Evolutionary conservation across 2,113 vertebrate genomes (phyloP), one percentile per base, ranked within the genome.

Genomic region (Micronycteris hirsuta): DNA sequence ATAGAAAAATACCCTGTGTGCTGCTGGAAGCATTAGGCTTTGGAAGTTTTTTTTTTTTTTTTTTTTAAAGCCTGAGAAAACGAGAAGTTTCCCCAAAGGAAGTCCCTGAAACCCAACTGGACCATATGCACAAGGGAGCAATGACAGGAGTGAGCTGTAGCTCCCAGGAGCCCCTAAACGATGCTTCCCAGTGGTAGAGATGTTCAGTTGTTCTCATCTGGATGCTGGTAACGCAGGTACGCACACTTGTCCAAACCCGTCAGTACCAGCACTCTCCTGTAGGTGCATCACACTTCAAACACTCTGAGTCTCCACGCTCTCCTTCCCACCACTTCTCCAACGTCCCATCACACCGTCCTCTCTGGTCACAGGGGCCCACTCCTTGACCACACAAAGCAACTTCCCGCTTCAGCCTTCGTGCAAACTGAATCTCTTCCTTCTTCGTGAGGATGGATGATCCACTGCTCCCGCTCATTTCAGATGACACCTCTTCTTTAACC

Each of bases 311-410:
- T 65, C 61, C 52, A 2, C 0, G 12, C 26, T 58, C 36, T 83
- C 20, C 65, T 80, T 38, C 10, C 86, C 20, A 10, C 28, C 38
- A 28, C 31, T 38, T 41, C 58, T 41, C 26, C 61, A 68, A 4
- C 2, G 33, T 49, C 80, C n/a, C 4, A 1, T 14, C 24, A 15
- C 31, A 22, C 9, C 36, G 4, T 3, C 58, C n/a, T 17, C 11
- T 41, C 20, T 20, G 36, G n/a, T 68, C 11, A 14, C 0, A 0
- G 0, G 2, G 63, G 49, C 56, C 56, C 22, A 10, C 33, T 33
- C 33, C 31, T 31, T 77, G 28, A 47, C 36, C 56, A 47, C 8
- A 22, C 20, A 17, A 41, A 49, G 47, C 4, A 28, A 78, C 8
- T 67, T 28, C 65, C 36, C 31, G 49, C 24, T 41, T 61, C 63